Evolutionary conservation across 2,113 vertebrate genomes (phyloP).

Genomic region (Desmodus rotundus): DNA sequence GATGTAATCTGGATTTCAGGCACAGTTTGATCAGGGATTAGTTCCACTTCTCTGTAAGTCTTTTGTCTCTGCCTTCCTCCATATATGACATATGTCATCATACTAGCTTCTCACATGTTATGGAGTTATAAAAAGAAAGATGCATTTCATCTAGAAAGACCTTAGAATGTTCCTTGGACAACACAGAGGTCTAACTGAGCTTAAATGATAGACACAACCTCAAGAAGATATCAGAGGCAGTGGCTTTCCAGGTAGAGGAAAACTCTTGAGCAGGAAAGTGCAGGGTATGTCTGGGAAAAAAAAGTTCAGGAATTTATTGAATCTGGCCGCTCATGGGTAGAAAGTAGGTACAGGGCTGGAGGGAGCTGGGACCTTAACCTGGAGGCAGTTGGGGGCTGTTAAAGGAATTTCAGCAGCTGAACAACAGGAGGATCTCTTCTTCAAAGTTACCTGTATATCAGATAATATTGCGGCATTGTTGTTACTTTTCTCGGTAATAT

Average conservation of each 20-base stretch:
- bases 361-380: not conserved
- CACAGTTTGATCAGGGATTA: not conserved
- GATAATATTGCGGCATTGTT: not conserved
- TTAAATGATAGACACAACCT: not conserved
- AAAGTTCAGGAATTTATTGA: not conserved
- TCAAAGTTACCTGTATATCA: not conserved
- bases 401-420: not conserved
- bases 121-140: not conserved
- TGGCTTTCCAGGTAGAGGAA: not conserved
- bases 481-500: not conserved
- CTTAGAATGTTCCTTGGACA: not conserved
- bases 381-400: not conserved
- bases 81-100: not conserved
- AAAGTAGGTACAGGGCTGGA: not conserved
- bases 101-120: not conserved
- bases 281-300: not conserved
- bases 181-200: not conserved
- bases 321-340: not conserved
- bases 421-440: fast-evolving
- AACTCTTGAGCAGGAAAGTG: not conserved
- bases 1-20: not conserved
- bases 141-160: not conserved
- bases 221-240: not conserved
- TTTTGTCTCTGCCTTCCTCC: not conserved
- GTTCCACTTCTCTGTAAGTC: not conserved